Base-by-base conservation (phyloP, 2,797 vertebrate genomes). In the Cephalopachus bancanus region DNA sequence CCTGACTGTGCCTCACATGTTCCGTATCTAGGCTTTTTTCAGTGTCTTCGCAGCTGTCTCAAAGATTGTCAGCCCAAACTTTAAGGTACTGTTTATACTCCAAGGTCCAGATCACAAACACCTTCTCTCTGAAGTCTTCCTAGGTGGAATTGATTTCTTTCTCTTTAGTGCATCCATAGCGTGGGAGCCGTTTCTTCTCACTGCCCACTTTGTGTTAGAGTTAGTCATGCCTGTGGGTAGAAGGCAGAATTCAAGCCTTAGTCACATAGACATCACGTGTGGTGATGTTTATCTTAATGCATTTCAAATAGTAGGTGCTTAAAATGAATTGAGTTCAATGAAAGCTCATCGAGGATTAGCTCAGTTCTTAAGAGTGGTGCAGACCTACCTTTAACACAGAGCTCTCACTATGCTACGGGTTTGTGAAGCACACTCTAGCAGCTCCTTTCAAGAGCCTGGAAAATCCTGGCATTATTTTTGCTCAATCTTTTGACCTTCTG, bases 131-230 rank as follows among this genome's bases (percentile, higher is more conserved):
- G 44, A 89, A 86, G 78, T 22, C 64, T 92, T 60, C 30, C 62
- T 69, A 65, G 60, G 60, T 76, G 79, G 83, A 89, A 92, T 59
- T 80, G 62, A 86, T 94, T 83, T 83, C 28, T 87, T 88, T 83
- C 64, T 92, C 76, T 33, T 30, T 67, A 78, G 20, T 44, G 33
- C 12, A 69, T 53, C 59, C 49, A 28, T 15, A 57, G 69, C 16
- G 0, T 89, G 74, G 33, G 20, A 33, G 75, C 87, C 87, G 20
- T n/a, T 88, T 20, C 59, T 83, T 92, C 53, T 95, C 78, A 51
- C 28, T 26, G 30, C 53, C 53, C 5, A 44, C 55, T 93, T 95
- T 65, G 37, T 30, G 8, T 53, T 37, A 55, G 22, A 81, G 7
- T 86, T 85, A 57, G 44, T 78, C 33, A 15, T 91, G 20, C 57